Evolutionary conservation across 2,888 invertebrate genomes (phyloP).

Genomic region (Eucera pruinosa): DNA sequence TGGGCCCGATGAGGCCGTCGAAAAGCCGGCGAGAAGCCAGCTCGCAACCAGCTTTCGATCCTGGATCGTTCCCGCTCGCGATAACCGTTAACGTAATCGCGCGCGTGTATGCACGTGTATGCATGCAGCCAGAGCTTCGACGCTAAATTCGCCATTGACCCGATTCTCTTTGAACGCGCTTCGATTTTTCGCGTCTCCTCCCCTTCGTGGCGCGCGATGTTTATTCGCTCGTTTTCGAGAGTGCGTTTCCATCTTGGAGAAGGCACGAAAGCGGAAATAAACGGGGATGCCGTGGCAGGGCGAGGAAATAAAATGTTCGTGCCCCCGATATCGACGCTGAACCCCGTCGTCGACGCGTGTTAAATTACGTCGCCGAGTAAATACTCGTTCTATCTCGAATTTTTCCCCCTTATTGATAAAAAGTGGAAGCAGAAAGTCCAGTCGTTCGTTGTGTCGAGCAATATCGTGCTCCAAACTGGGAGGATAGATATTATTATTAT

Average conservation of each 20-base stretch:
- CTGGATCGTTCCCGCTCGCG: conserved; percentile 29
- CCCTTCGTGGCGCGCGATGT: not conserved
- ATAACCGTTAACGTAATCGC: conserved; percentile 23
- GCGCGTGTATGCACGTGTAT: too few species aligned
- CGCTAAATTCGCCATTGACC: not conserved
- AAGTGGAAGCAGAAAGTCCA: too few species aligned
- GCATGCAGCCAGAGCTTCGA: too few species aligned
- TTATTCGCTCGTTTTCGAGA: not conserved
- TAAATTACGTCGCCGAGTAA: conserved; percentile 39
- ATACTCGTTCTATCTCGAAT: conserved; percentile 5
- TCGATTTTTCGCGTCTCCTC: not conserved
- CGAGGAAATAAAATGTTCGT: conserved; percentile 37
- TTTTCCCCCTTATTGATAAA: not conserved
- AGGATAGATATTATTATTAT: too few species aligned
- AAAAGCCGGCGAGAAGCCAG: conserved; percentile 68
- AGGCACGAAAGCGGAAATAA: conserved; percentile 1
- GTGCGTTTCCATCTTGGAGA: not conserved
- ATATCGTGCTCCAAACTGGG: too few species aligned
- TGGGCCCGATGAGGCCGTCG: conserved; percentile 64
- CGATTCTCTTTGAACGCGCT: conserved; percentile 1
- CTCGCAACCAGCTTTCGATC: conserved; percentile 49
- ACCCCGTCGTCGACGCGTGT: conserved; percentile 12
- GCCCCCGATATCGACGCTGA: conserved; percentile 19
- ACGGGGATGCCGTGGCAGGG: not conserved
- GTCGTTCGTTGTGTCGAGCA: too few species aligned